A percentile compares a stretch with the other conserved stretches of the same genome.
phyloP scores from a whole-genome alignment of 2,888 invertebrate species.

The Phyllotreta cruciferae region DNA sequence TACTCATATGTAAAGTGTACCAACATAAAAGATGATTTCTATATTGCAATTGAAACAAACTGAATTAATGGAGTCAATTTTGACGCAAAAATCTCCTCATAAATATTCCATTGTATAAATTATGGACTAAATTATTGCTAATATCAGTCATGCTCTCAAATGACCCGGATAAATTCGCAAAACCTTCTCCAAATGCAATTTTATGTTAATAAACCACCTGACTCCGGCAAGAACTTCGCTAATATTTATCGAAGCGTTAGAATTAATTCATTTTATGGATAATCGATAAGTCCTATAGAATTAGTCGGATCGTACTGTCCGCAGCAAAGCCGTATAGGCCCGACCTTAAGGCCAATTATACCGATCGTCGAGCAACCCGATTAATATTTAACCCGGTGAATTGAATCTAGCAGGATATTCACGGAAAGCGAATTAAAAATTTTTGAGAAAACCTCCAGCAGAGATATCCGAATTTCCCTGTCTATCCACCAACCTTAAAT shows the following conservation, averaged over 20 bases:
- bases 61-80: too few species aligned
- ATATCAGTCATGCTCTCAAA: background rate
- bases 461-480: too few species aligned
- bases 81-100: too few species aligned
- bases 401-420: conserved; percentile 16
- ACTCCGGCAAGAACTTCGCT: conserved; percentile 11
- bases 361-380: conserved; percentile 17
- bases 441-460: background rate
- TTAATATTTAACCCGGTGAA: conserved; percentile 26
- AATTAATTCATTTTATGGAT: conserved; percentile 35
- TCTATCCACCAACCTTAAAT: too few species aligned
- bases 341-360: conserved; percentile 26
- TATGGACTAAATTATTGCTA: too few species aligned
- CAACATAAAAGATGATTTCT: too few species aligned
- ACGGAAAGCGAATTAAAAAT: background rate
- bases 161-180: conserved; percentile 4
- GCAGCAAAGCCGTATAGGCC: conserved; percentile 12
- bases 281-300: conserved; percentile 35
- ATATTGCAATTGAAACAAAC: too few species aligned
- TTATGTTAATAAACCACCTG: conserved; percentile 22
- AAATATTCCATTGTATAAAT: too few species aligned
- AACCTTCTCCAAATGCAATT: conserved; percentile 26
- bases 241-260: conserved; percentile 34
- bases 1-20: too few species aligned
- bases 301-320: conserved; percentile 30